phyloP scores from a whole-genome alignment of 2,797 vertebrate species.

The Hybognathus amarus region DNA sequence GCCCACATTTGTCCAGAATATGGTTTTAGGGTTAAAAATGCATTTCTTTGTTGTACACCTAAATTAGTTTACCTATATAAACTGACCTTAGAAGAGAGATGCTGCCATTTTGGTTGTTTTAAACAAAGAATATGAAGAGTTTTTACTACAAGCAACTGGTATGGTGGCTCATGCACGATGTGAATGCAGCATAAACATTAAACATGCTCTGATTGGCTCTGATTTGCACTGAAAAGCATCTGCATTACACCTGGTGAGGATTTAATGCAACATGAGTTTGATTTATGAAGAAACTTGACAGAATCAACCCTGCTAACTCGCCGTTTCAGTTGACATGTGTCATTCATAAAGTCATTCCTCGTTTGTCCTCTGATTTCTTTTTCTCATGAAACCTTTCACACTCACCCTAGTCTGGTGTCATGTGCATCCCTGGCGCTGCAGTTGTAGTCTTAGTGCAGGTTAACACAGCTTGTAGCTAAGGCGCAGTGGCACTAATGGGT shows the following conservation, averaged over 20 bases:
- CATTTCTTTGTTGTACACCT: neutral
- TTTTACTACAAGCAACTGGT: neutral
- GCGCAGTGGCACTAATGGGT: constrained; percentile 25
- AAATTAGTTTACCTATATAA: neutral
- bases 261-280: neutral
- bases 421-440: constrained; percentile 31
- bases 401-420: constrained; percentile 19
- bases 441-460: constrained; percentile 31
- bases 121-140: neutral
- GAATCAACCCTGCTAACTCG: constrained; percentile 19
- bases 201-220: neutral
- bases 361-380: constrained; percentile 24
- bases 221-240: neutral
- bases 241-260: constrained; percentile 3
- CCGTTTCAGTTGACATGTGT: constrained; percentile 1
- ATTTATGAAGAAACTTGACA: constrained; percentile 3
- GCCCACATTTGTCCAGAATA: too few relatives aligned
- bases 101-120: neutral
- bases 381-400: neutral
- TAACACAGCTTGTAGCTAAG: constrained; percentile 34
- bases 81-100: too few relatives aligned
- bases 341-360: constrained; percentile 28
- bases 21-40: too few relatives aligned
- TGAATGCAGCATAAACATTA: neutral
- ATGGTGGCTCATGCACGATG: neutral